These are phyloP conservation scores for Lamellibrachia luymesi DNA, from an alignment of 1,140 invertebrate genomes.

Conservation along the genomic window DNA sequence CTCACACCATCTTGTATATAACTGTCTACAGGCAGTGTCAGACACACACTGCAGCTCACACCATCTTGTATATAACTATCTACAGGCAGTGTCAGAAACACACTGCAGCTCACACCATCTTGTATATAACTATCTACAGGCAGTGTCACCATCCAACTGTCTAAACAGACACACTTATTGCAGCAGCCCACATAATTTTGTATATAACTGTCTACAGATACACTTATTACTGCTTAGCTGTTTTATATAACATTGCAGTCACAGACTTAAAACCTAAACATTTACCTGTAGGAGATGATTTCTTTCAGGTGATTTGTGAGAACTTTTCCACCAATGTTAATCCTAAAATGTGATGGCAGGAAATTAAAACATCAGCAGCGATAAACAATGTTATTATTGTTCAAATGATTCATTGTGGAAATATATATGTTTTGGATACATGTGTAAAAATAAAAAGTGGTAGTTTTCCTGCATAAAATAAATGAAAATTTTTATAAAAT, in stretches of 20 bases:
- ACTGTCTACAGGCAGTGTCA: constrained; percentile 64
- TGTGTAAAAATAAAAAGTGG: neutral
- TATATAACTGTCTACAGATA: too few species aligned
- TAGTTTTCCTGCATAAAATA: neutral
- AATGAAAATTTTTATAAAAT: neutral
- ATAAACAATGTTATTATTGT: neutral
- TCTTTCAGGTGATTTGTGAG: constrained; percentile 98
- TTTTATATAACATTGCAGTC: neutral
- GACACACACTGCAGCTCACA: neutral
- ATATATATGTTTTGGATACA: neutral
- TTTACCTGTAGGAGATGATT: constrained; percentile 80
- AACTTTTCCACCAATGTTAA: constrained; percentile 95
- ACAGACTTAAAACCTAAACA: neutral
- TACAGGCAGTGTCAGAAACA: constrained; percentile 28
- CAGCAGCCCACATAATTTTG: too few species aligned
- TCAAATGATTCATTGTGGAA: neutral
- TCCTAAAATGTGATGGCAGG: constrained; percentile 59
- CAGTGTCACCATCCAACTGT: constrained; percentile 64
- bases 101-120: constrained; percentile 66
- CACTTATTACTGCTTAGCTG: neutral
- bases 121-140: constrained; percentile 68
- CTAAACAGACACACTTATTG: constrained; percentile 50
- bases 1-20: constrained; percentile 70
- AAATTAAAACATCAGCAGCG: neutral
- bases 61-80: constrained; percentile 73